Conservation (phyloP, 2,113 vertebrate genomes). For the Gymnogyps californianus region DNA sequence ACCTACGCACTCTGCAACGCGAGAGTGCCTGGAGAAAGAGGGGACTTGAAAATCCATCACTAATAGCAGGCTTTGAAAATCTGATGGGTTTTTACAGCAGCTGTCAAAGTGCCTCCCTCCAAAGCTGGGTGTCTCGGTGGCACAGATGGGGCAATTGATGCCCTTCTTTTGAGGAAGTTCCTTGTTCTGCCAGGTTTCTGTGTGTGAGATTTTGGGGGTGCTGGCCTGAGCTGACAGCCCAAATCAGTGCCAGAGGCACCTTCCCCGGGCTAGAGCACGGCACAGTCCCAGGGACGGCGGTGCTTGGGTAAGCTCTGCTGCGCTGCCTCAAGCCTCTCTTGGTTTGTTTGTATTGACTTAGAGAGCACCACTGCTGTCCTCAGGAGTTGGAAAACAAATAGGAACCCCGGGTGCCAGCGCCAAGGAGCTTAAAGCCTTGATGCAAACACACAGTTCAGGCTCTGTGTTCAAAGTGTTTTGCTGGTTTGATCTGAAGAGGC, state of each 20-base stretch:
- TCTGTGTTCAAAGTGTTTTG: neutral
- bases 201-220: neutral
- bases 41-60: neutral
- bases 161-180: neutral
- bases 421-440: constrained; percentile 1
- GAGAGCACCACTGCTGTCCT: neutral
- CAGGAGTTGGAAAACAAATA: neutral
- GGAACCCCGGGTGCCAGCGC: neutral
- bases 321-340: neutral
- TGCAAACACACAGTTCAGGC: neutral
- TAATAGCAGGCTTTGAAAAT: rapidly evolving
- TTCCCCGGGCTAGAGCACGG: rapidly evolving
- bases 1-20: rapidly evolving
- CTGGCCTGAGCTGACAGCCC: neutral
- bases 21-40: neutral
- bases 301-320: neutral
- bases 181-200: neutral
- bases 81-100: neutral
- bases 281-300: rapidly evolving
- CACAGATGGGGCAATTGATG: rapidly evolving
- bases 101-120: neutral
- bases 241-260: neutral
- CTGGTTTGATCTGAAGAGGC: constrained; percentile 29
- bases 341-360: neutral
- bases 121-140: neutral